phyloP scores from a whole-genome alignment of 92 coral and sea anemone genomes.

The Hydrozoanthus gracilis region DNA sequence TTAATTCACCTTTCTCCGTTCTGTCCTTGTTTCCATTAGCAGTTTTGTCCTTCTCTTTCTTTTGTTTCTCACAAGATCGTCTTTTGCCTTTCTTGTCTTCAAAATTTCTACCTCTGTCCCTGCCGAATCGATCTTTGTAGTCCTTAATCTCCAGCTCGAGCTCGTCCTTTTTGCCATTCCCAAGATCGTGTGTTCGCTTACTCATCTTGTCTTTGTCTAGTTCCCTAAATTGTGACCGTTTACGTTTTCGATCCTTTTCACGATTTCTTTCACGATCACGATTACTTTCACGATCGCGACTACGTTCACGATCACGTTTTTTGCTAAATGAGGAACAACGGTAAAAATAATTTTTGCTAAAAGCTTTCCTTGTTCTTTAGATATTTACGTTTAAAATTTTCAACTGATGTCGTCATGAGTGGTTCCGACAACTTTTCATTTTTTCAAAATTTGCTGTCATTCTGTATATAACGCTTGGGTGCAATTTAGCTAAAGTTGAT shows the following conservation, averaged over 20 bases:
- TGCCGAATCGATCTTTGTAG: slow-evolving; percentile 13
- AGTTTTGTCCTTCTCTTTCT: neutral
- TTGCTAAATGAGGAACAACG: too few species aligned
- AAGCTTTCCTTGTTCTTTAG: too few species aligned
- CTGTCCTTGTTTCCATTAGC: neutral
- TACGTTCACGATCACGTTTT: too few species aligned
- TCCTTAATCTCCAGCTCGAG: neutral
- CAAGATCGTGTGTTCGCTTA: neutral
- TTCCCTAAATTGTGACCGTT: slow-evolving; percentile 8
- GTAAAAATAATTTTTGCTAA: too few species aligned
- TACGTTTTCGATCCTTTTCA: neutral
- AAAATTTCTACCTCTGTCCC: slow-evolving; percentile 6
- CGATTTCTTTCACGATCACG: neutral
- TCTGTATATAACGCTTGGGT: too few species aligned
- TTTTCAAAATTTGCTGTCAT: too few species aligned
- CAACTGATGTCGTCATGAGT: too few species aligned
- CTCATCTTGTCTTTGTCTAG: neutral
- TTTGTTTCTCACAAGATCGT: neutral
- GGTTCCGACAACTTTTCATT: too few species aligned
- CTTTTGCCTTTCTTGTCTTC: slow-evolving; percentile 2
- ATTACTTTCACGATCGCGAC: neutral
- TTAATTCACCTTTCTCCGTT: neutral
- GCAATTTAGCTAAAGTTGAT: too few species aligned
- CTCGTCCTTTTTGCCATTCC: neutral
- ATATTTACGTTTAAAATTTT: too few species aligned